Base-by-base conservation (phyloP, 2,797 vertebrate species). In the Cyprinella venusta region DNA sequence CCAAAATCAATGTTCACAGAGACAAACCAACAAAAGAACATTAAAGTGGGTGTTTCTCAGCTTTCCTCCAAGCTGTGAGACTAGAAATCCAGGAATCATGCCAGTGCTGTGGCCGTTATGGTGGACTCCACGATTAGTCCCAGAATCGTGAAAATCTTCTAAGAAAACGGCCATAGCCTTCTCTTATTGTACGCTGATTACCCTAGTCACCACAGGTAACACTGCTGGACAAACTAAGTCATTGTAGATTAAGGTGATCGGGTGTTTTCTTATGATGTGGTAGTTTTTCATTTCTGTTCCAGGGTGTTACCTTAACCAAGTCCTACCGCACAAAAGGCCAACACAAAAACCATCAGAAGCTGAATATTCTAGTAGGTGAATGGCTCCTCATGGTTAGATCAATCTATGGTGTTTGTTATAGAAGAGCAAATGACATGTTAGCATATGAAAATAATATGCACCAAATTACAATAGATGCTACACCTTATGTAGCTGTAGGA, bases 1-100 rank as follows among this genome's bases (percentile, higher is more conserved):
- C 85, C 86, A 89, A 89, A 87, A 80, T 88, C 87, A 88, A 85
- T 86, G 85, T 84, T 84, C 81, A 83, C 56, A 72, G 56, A 83
- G 86, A 87, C 82, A 70, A 80, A 75, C 79, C 79, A 84, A 87
- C 84, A 87, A 86, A 83, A 80, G 36, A 85, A 80, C 40, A 59
- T 68, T 71, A 85, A 87, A 86, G 64, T 80, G 84, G 86, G 85
- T 59, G 87, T 86, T 81, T 80, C 79, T 81, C 30, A 52, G 85
- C 87, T 87, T 75, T 79, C 64, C 85, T 83, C 84, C 70, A 83
- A 86, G 80, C 80, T 15, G 42, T 21, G 52, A 80, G 83, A 86
- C 71, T 21, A 59, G 61, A 42, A 79, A 76, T 81, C 54, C 59
- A 82, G 77, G 59, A 76, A 56, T 42, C 50, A 56, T 24, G 50